Conservation (phyloP, 1,140 invertebrate species). For the Anoplophora glabripennis region DNA sequence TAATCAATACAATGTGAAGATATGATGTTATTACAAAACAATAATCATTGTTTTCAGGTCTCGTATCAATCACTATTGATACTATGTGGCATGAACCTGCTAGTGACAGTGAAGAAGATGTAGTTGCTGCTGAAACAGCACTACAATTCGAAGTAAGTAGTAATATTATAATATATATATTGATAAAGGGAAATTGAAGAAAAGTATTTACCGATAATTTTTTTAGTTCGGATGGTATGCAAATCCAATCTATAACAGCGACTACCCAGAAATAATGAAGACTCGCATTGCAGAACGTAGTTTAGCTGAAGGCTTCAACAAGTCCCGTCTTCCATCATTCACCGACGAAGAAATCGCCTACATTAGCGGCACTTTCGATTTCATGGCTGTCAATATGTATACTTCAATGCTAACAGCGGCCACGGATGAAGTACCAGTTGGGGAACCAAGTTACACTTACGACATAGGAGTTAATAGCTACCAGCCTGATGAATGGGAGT, state of each 20-base stretch:
- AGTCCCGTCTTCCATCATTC: conserved; percentile 53
- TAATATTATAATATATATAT: conserved; percentile 48
- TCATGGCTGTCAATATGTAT: conserved; percentile 44
- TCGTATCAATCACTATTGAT: conserved; percentile 19
- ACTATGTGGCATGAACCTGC: conserved; percentile 19
- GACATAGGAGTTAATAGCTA: conserved; percentile 3
- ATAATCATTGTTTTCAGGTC: conserved; percentile 13
- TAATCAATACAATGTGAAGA: too few species aligned
- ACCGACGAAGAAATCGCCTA: conserved; percentile 49
- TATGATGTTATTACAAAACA: too few species aligned
- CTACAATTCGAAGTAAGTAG: conserved; percentile 48
- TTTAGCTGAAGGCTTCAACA: conserved; percentile 44
- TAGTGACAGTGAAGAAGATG: conserved; percentile 39
- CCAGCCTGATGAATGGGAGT: too few species aligned
- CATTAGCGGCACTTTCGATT: conserved; percentile 43
- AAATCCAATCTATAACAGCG: conserved; percentile 55
- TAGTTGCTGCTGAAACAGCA: conserved; percentile 51
- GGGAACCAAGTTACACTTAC: not conserved
- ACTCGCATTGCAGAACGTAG: conserved; percentile 50
- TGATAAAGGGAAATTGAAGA: conserved; percentile 48
- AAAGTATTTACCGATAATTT: too few species aligned
- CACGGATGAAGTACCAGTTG: not conserved
- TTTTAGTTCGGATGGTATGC: conserved; percentile 32
- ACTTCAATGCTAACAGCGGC: conserved; percentile 37
- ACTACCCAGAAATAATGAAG: conserved; percentile 56